Evolutionary conservation across 2,113 vertebrate genomes (phyloP).

Genomic region (Pica pica): DNA sequence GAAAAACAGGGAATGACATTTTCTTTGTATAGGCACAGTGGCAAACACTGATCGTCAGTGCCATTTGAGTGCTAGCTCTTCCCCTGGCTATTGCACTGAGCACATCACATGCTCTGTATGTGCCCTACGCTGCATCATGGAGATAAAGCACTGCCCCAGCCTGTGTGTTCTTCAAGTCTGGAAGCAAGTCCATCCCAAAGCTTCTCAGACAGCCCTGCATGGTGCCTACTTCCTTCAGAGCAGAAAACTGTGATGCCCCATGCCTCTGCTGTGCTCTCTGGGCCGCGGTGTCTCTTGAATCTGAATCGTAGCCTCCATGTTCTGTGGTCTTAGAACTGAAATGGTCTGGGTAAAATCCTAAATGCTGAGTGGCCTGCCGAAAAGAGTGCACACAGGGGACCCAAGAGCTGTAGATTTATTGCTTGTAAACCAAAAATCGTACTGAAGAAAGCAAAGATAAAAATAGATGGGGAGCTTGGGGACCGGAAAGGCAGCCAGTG

Average conservation of each 20-base stretch:
- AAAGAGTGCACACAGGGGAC: slow-evolving; percentile 37
- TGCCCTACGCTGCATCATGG: fast-evolving
- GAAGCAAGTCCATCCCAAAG: not conserved
- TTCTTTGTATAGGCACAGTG: not conserved
- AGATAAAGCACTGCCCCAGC: not conserved
- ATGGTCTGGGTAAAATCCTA: not conserved
- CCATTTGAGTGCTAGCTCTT: not conserved
- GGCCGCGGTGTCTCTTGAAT: not conserved
- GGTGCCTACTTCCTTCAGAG: not conserved
- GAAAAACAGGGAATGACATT: not conserved
- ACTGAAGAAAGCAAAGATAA: slow-evolving; percentile 63
- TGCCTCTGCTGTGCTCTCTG: not conserved
- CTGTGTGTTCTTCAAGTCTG: not conserved
- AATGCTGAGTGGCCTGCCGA: slow-evolving; percentile 51
- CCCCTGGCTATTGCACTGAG: not conserved
- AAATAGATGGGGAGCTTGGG: slow-evolving; percentile 63
- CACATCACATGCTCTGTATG: not conserved
- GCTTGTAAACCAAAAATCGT: slow-evolving; percentile 61
- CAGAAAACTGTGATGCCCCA: not conserved
- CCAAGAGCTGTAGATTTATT: slow-evolving; percentile 60
- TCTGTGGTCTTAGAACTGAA: not conserved
- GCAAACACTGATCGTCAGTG: not conserved
- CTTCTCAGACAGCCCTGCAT: not conserved
- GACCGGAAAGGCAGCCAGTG: slow-evolving; percentile 67
- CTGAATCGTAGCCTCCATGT: not conserved